These are phyloP conservation scores for Vireo griseus DNA, from an alignment of 2,797 vertebrate genomes.

Conservation along the genomic window DNA sequence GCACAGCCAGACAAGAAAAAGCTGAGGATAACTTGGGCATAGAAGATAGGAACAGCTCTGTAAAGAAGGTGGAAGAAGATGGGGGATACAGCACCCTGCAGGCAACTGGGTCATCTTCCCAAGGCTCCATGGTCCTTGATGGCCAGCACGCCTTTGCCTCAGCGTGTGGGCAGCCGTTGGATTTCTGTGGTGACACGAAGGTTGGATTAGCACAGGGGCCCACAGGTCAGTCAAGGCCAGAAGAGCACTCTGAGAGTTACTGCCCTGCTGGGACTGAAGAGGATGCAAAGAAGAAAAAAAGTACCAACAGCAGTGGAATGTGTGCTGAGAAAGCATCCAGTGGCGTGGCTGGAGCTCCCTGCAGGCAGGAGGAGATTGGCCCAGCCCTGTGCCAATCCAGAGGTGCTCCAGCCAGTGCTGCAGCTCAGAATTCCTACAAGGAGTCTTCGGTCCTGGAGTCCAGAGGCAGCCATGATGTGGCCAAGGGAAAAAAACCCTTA, in stretches of 20 bases:
- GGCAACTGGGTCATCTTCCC: background rate
- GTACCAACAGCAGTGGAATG: background rate
- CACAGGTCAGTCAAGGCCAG: background rate
- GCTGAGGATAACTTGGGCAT: background rate
- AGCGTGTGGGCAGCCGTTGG: accelerated
- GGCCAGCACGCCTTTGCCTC: background rate
- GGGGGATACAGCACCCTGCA: background rate
- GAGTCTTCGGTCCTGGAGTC: background rate
- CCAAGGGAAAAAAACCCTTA: background rate
- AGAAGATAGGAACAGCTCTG: background rate
- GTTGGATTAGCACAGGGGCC: background rate
- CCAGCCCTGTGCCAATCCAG: background rate
- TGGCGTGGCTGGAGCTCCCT: background rate
- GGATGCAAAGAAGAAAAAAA: background rate
- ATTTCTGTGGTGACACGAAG: background rate
- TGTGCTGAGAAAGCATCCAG: background rate
- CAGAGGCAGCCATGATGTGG: background rate
- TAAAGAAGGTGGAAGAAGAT: background rate
- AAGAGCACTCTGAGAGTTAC: background rate
- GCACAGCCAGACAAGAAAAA: background rate
- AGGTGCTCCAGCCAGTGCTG: background rate
- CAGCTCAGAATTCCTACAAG: background rate
- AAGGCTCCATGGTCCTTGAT: background rate
- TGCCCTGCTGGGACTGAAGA: background rate
- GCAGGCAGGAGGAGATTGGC: background rate